Percentiles rank a stretch among this genome's conserved stretches.
These are phyloP conservation scores for Percina caprodes DNA, from an alignment of 2,113 vertebrate genomes.

Conservation along the genomic window DNA sequence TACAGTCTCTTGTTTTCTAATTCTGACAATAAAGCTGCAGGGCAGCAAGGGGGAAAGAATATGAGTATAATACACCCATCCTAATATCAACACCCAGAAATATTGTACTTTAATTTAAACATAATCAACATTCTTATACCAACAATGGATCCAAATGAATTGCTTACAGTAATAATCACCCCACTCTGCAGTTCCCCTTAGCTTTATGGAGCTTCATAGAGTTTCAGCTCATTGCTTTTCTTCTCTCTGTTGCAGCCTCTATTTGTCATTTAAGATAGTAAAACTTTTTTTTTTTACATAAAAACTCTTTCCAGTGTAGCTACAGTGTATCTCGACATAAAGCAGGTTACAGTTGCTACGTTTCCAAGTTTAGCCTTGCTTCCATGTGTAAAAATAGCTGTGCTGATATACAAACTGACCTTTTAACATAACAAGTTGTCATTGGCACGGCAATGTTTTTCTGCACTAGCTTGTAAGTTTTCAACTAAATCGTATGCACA, in stretches of 20 bases:
- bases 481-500: background rate
- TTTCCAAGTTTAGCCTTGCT: slow-evolving; percentile 13
- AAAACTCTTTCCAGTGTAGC: background rate
- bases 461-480: background rate
- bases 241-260: background rate
- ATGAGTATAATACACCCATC: no score
- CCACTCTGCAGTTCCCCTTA: background rate
- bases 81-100: background rate
- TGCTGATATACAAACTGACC: slow-evolving; percentile 12
- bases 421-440: slow-evolving; percentile 14
- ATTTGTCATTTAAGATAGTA: background rate
- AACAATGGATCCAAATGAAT: background rate
- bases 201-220: background rate
- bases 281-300: background rate
- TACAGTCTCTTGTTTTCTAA: background rate
- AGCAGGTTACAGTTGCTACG: background rate
- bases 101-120: background rate
- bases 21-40: background rate
- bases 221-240: background rate
- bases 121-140: background rate
- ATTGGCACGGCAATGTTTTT: background rate
- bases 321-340: background rate
- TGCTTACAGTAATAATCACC: background rate
- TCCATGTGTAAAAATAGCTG: background rate
- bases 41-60: background rate